Evolutionary conservation across 2,113 vertebrate genomes (phyloP).

Genomic region (Dicrurus megarhynchus): DNA sequence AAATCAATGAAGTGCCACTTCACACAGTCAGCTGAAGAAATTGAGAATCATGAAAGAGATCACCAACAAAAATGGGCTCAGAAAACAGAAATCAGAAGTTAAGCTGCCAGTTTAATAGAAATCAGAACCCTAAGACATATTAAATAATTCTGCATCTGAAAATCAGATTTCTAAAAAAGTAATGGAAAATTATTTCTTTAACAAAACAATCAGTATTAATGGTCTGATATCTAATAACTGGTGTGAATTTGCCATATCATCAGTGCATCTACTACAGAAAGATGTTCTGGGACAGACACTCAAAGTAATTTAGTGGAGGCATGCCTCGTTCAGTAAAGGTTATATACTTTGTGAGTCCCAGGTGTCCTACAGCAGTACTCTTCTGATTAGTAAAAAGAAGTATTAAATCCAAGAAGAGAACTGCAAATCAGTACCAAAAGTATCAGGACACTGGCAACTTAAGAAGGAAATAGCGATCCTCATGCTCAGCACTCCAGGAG

Average conservation of each 20-base stretch:
- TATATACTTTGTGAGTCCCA: not conserved
- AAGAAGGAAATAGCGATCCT: not conserved
- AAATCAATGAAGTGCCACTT: not conserved
- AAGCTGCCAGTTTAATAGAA: not conserved
- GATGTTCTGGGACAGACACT: not conserved
- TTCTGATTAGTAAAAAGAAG: not conserved
- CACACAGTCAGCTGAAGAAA: not conserved
- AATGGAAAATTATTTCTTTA: not conserved
- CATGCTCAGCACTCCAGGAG: fast-evolving
- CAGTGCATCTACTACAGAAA: not conserved
- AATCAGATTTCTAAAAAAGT: not conserved
- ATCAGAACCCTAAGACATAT: not conserved
- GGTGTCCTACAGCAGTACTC: not conserved
- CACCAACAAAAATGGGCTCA: not conserved
- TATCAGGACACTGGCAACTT: not conserved
- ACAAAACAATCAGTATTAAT: not conserved
- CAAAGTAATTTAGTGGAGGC: not conserved
- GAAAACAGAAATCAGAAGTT: not conserved
- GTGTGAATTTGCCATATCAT: not conserved
- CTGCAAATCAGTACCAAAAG: not conserved
- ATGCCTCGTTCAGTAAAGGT: not conserved
- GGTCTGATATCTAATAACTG: not conserved
- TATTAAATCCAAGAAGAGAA: not conserved
- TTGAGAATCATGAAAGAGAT: not conserved
- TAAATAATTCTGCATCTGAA: not conserved